Conservation (phyloP, 1,140 invertebrate genomes). For the Panonychus citri region DNA sequence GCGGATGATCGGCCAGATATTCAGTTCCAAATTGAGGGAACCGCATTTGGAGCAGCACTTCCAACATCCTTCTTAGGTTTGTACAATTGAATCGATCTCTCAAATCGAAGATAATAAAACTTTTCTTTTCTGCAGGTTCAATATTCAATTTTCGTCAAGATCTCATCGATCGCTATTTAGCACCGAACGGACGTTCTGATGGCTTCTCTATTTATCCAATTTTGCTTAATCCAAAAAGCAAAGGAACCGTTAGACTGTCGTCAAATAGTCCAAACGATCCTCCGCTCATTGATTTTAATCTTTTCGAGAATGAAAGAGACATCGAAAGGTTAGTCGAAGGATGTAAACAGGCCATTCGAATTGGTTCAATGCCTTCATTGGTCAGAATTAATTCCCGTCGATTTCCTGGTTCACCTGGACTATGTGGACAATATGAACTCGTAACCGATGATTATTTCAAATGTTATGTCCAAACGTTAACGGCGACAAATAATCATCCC, state of each 20-base stretch:
- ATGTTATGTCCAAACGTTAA: background rate
- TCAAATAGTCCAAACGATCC: background rate
- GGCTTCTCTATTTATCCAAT: background rate
- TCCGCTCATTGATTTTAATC: background rate
- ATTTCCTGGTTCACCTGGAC: background rate
- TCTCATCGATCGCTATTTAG: background rate
- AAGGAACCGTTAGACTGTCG: background rate
- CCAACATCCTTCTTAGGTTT: background rate
- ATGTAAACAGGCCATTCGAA: background rate
- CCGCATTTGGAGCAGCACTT: background rate
- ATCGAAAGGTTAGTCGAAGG: background rate
- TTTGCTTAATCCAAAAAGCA: background rate
- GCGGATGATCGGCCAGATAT: background rate
- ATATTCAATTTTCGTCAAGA: background rate
- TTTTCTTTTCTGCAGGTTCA: background rate
- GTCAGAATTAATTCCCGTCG: background rate
- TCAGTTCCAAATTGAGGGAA: background rate
- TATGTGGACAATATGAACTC: slow-evolving; percentile 15
- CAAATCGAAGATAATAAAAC: background rate
- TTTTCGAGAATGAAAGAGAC: background rate
- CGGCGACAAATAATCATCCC: background rate
- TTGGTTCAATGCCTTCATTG: background rate
- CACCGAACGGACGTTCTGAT: background rate
- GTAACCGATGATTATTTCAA: background rate
- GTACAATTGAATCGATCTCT: background rate